A percentile compares a stretch with the other conserved stretches of the same genome.
These are phyloP conservation scores for Amazona guildingii DNA, from an alignment of 2,113 vertebrate genomes.

Conservation along the genomic window DNA sequence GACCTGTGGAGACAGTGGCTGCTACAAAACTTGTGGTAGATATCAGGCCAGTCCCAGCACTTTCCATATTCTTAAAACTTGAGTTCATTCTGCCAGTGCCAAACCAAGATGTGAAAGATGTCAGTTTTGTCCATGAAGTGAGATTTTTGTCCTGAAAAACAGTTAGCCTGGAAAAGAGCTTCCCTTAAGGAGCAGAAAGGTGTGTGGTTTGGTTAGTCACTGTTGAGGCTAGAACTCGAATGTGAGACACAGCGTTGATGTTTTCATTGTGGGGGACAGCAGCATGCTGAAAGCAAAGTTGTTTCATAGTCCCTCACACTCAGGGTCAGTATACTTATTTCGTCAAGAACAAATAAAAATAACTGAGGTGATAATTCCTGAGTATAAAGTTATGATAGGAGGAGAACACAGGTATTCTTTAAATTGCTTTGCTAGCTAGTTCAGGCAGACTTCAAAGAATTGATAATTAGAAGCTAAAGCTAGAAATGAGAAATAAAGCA, in stretches of 20 bases:
- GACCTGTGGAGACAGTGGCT: not conserved
- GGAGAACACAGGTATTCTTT: not conserved
- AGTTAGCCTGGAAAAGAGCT: not conserved
- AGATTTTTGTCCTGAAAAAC: not conserved
- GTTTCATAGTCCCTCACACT: no score
- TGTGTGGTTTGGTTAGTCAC: not conserved
- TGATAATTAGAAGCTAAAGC: not conserved
- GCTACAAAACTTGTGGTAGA: accelerated
- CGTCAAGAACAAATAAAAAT: not conserved
- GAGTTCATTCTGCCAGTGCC: not conserved
- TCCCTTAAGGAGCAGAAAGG: not conserved
- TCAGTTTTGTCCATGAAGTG: not conserved
- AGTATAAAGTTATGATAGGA: not conserved
- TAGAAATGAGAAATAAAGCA: not conserved
- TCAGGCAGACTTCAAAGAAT: not conserved
- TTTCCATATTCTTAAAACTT: not conserved
- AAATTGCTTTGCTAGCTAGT: not conserved
- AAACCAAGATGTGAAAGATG: not conserved
- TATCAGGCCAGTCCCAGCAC: not conserved
- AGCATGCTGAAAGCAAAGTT: not conserved
- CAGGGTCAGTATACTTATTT: accelerated
- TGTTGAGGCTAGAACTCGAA: not conserved
- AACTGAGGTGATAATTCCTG: not conserved
- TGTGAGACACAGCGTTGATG: not conserved
- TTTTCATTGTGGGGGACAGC: not conserved